phyloP scores from a whole-genome alignment of 2,888 invertebrate species.

The Sturmia bella region DNA sequence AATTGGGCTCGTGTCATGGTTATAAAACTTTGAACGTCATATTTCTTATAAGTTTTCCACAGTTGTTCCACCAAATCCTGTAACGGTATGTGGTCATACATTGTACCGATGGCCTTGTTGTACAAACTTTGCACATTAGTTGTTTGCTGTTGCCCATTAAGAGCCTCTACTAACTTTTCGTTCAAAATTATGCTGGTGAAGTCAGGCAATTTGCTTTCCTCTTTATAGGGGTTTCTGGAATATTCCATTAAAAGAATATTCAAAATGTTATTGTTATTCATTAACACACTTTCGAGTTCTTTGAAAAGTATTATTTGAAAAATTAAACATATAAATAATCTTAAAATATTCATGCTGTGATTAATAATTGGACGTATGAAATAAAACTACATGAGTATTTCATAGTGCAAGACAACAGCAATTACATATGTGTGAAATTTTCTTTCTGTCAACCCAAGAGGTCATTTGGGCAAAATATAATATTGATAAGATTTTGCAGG shows the following conservation, averaged over 20 bases:
- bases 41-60: conserved; percentile 42
- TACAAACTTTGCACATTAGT: conserved; percentile 21
- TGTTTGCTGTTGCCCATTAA: conserved; percentile 15
- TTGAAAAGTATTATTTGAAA: conserved; percentile 4
- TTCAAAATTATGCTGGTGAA: conserved; percentile 22
- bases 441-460: no score
- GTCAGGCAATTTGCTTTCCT: conserved; percentile 11
- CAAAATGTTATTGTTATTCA: conserved; percentile 3
- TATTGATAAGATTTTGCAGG: no score
- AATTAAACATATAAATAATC: conserved; percentile 17
- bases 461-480: no score
- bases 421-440: no score
- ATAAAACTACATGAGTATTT: neutral
- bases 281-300: conserved; percentile 20
- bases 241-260: conserved; percentile 20
- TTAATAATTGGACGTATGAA: neutral
- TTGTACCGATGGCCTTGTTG: conserved; percentile 21
- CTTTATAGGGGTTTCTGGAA: neutral
- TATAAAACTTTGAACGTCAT: conserved; percentile 33
- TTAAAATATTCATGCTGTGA: neutral
- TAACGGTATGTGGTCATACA: conserved; percentile 20
- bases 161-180: conserved; percentile 23
- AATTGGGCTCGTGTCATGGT: conserved; percentile 27
- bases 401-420: neutral
- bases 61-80: conserved; percentile 21